phyloP scores from a whole-genome alignment of 1,140 invertebrate species.

The Nixonia krombeini region DNA sequence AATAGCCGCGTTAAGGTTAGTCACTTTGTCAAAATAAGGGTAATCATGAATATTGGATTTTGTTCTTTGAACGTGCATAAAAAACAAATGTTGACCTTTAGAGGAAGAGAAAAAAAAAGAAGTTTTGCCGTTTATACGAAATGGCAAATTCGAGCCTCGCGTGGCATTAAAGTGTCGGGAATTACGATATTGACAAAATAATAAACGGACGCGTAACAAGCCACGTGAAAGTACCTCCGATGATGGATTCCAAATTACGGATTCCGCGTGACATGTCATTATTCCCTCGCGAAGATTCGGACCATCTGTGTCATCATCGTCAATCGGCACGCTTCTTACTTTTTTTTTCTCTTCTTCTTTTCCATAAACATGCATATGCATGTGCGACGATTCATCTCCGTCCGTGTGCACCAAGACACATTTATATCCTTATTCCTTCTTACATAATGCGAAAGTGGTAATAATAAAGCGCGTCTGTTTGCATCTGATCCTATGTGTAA shows the following conservation, averaged over 20 bases:
- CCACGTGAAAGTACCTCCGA: constrained; percentile 31
- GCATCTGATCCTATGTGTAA: constrained; percentile 34
- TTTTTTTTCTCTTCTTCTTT: too few species aligned
- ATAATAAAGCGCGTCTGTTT: constrained; percentile 38
- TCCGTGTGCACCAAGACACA: neutral
- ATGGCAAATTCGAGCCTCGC: too few species aligned
- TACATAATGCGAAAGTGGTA: constrained; percentile 40
- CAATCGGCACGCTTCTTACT: neutral
- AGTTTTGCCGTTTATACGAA: too few species aligned
- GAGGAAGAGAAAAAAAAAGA: too few species aligned
- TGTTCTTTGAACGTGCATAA: too few species aligned
- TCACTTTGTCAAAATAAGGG: too few species aligned
- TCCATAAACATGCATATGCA: neutral
- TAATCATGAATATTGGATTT: too few species aligned
- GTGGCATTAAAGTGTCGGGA: neutral
- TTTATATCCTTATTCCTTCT: constrained; percentile 14
- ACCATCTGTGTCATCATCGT: constrained; percentile 9
- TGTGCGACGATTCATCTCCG: neutral
- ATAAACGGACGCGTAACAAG: constrained; percentile 22
- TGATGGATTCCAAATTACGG: constrained; percentile 37
- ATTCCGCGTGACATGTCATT: constrained; percentile 31
- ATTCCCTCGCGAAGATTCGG: constrained; percentile 21
- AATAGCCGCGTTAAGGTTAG: too few species aligned
- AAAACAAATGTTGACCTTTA: too few species aligned
- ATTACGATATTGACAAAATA: constrained; percentile 1